A percentile compares a stretch with the other conserved stretches of the same genome.
These are phyloP conservation scores for Coleophora flavipennella DNA, from an alignment of 2,888 invertebrate species.

Conservation along the genomic window DNA sequence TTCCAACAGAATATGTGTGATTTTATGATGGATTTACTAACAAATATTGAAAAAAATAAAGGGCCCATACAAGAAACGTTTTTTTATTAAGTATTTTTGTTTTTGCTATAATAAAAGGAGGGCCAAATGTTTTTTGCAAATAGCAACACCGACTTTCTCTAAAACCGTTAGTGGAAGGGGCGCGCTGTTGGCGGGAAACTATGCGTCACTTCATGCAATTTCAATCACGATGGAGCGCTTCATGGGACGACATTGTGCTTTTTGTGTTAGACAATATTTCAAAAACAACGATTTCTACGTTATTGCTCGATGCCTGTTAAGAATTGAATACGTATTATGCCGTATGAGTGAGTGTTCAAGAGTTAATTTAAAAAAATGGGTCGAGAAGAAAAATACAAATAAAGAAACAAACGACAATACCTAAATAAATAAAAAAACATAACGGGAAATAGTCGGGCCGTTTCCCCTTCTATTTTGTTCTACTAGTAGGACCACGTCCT, in stretches of 20 bases:
- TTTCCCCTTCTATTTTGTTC: no score
- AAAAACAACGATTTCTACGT: conserved; percentile 14
- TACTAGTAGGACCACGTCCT: no score
- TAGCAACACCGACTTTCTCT: conserved; percentile 10
- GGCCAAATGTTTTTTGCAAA: conserved; percentile 10
- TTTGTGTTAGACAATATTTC: conserved; percentile 13
- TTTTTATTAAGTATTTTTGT: no score
- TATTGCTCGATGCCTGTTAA: conserved; percentile 15
- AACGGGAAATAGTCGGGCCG: no score
- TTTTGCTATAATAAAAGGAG: no score
- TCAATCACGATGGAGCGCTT: conserved; percentile 14
- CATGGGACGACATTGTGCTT: conserved; percentile 10
- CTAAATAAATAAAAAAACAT: no score
- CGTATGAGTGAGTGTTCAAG: conserved; percentile 1
- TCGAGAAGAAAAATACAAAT: conserved; percentile 1
- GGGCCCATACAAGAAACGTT: no score
- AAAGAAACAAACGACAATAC: no score
- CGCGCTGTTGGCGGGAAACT: conserved; percentile 4
- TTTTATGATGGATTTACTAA: no score
- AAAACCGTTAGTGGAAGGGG: conserved; percentile 7
- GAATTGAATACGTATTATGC: conserved; percentile 12
- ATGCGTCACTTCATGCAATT: conserved; percentile 10
- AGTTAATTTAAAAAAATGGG: neutral
- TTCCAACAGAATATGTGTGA: no score
- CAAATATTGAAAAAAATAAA: no score